Conservation (phyloP, 2,113 vertebrate genomes). For the Rallus limicola region DNA sequence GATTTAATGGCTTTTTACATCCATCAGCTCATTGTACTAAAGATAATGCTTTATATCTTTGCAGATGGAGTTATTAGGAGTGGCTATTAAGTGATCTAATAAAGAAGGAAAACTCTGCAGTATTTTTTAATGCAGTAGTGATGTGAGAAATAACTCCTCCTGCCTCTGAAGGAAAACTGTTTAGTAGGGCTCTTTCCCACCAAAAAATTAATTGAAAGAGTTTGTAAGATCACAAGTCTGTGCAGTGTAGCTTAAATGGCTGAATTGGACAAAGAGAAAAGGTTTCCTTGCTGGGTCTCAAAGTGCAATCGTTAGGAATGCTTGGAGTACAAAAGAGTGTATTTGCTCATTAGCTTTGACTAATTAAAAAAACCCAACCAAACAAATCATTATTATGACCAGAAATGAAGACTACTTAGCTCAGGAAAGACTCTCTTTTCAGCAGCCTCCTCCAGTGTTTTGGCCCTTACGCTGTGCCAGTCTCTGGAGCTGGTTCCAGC, state of each 20-base stretch:
- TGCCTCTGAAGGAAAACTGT: neutral
- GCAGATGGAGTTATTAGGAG: neutral
- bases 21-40: neutral
- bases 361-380: neutral
- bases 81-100: neutral
- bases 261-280: neutral
- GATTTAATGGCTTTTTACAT: neutral
- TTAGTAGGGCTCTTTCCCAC: neutral
- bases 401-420: neutral
- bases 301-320: neutral
- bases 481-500: neutral
- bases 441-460: neutral
- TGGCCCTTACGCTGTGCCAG: neutral
- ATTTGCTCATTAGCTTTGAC: neutral
- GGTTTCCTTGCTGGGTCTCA: neutral
- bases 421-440: neutral
- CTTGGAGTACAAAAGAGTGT: neutral
- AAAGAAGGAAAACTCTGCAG: neutral
- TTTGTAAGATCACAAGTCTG: neutral
- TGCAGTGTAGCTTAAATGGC: neutral
- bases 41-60: neutral
- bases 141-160: neutral
- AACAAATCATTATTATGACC: neutral
- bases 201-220: neutral
- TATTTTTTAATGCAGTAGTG: neutral